Percentiles rank a stretch among this genome's conserved stretches.
Conservation (phyloP, 2,888 invertebrate genomes). For the Acanthosepion esculentum region DNA sequence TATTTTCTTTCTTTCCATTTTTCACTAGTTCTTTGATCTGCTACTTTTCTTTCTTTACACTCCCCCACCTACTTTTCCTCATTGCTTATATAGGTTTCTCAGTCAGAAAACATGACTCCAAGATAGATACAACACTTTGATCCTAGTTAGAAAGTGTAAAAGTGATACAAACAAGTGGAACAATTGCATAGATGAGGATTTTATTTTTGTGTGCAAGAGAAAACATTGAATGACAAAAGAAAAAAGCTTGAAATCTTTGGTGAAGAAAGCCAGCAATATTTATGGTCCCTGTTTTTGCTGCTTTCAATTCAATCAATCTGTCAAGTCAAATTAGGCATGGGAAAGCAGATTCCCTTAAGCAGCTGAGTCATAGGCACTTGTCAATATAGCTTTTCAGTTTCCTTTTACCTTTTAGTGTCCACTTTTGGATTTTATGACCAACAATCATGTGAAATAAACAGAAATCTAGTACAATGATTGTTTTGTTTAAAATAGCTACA, state of each 20-base stretch:
- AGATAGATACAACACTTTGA: no score
- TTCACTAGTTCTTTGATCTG: no score
- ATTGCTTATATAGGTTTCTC: no score
- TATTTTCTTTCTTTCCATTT: no score
- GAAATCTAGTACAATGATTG: not conserved
- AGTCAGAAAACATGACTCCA: no score
- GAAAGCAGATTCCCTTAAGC: not conserved
- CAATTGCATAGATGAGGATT: no score
- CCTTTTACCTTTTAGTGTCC: constrained; percentile 36
- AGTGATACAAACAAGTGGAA: no score
- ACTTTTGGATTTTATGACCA: constrained; percentile 14
- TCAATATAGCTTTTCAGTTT: not conserved
- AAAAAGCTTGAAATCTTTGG: not conserved
- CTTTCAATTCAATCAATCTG: not conserved
- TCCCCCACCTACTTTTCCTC: no score
- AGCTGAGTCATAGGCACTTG: not conserved
- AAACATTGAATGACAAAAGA: not conserved
- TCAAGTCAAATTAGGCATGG: not conserved
- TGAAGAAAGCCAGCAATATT: not conserved
- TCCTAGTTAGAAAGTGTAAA: no score
- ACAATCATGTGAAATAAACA: constrained; percentile 34
- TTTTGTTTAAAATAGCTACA: not conserved
- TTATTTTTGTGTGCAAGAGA: no score
- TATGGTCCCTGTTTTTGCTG: not conserved
- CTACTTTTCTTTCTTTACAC: no score